Base-by-base conservation (phyloP, 2,888 invertebrate genomes). In the Seladonia tumulorum region DNA sequence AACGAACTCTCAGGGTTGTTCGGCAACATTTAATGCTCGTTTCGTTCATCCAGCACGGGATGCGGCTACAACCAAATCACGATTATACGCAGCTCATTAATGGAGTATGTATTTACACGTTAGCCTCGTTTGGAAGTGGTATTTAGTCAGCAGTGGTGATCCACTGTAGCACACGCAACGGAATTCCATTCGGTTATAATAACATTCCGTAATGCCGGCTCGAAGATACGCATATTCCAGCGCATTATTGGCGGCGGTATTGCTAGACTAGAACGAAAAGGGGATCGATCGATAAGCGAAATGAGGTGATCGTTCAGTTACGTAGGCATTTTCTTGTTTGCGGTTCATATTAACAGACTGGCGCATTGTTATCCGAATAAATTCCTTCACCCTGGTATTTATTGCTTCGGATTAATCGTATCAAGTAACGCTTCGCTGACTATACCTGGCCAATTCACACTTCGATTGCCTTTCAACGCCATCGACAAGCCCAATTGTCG, bases 161-260 rank as follows among this genome's bases (percentile, higher is more conserved):
- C 87, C 81, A 75, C 45, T 73, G 84, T 87, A 82, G 78, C 82
- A 80, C 84, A 82, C 72, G 79, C 82, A 73, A 77, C 82, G 70
- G 80, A 84, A 88, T 87, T 89, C 87, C 86, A 81, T 47, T 86
- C 86, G 86, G 77, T 89, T 89, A 89, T 89, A 88, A 89, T 89
- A 89, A 85, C 85, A 82, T 89, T 83, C 83, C 83, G 77, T 81
- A 81, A 89, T 88, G 63, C 79, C 72, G 25, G 63, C 39, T 87
- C 74, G 83, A 80, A 79, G 78, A 78, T 71, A 87, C 82, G 82
- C 82, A 86, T 87, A 86, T 86, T 63, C 83, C 76, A 74, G 71
- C 78, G 86, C 85, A 86, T 86, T 86, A 86, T 86, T 85, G 78
- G 72, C 77, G 76, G 47, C 76, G 76, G 78, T 76, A 85, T 76